phyloP scores from a whole-genome alignment of 30 jellyfish, hydroid and myxozoan genomes.

The Sanderia malayensis region DNA sequence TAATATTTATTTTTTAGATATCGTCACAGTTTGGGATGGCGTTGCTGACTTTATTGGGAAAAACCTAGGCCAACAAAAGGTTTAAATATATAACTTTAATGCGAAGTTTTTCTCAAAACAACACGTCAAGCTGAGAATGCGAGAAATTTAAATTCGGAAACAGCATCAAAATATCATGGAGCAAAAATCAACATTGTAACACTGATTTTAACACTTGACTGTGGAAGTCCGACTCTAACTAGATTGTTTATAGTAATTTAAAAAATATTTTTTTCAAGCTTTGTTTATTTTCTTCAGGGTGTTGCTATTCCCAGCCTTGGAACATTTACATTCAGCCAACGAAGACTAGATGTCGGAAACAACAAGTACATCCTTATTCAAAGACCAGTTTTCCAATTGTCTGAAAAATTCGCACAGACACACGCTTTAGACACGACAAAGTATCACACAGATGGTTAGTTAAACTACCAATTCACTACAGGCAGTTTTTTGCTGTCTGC shows the following conservation, averaged over 20 bases:
- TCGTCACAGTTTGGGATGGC: slow-evolving; percentile 85
- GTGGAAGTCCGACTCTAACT: no score
- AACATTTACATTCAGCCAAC: slow-evolving; percentile 77
- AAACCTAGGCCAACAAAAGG: slow-evolving; percentile 84
- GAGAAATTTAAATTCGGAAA: no score
- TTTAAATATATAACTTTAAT: no score
- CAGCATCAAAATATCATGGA: no score
- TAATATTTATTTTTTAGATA: no score
- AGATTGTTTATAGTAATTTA: background rate
- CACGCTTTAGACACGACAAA: slow-evolving; percentile 77
- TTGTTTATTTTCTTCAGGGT: slow-evolving; percentile 57
- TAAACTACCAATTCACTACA: no score
- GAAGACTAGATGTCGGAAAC: slow-evolving; percentile 89
- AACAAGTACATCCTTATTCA: slow-evolving; percentile 71
- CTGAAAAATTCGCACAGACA: slow-evolving; percentile 84
- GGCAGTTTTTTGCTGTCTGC: no score
- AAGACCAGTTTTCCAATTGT: slow-evolving; percentile 82
- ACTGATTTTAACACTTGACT: no score
- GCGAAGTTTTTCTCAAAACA: no score
- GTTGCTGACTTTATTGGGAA: slow-evolving; percentile 73
- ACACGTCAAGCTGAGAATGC: no score
- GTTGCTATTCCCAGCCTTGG: slow-evolving; percentile 96
- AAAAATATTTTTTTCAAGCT: background rate
- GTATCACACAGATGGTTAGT: slow-evolving; percentile 55
- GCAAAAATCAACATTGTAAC: no score